Evolutionary conservation across 2,113 vertebrate species (phyloP).

Genomic region (Eretmochelys imbricata): DNA sequence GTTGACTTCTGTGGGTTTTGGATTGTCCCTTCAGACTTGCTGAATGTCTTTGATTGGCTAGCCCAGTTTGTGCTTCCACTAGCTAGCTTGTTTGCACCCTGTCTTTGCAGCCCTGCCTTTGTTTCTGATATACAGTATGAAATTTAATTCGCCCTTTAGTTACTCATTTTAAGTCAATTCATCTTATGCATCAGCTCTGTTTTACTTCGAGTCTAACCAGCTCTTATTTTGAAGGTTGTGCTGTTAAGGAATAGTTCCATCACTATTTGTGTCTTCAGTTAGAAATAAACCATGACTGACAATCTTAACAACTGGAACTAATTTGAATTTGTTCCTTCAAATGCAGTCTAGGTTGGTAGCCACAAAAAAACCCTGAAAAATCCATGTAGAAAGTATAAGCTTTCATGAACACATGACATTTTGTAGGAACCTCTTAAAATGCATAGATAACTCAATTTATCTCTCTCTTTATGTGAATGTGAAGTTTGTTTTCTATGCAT

Average conservation of each 20-base stretch:
- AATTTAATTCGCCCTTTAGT: background rate
- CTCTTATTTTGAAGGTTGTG: background rate
- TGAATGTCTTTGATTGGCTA: background rate
- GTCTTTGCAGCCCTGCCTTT: background rate
- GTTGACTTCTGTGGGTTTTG: background rate
- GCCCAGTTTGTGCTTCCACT: background rate
- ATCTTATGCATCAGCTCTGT: background rate
- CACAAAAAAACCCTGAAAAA: background rate
- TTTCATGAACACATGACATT: background rate
- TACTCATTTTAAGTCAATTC: background rate
- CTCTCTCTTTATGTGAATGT: background rate
- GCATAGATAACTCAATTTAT: background rate
- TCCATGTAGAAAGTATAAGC: background rate
- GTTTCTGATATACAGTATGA: background rate
- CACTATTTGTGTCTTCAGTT: background rate
- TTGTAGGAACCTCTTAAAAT: background rate
- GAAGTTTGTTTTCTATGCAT: slow-evolving; percentile 24
- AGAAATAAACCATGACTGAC: background rate
- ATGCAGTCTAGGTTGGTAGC: background rate
- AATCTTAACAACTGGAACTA: background rate
- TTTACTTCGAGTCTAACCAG: background rate
- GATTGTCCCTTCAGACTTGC: background rate
- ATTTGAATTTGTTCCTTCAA: background rate
- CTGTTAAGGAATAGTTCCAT: background rate
- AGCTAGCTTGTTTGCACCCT: background rate